These are phyloP conservation scores for Oscheius sp. DNA, from an alignment of 2,888 invertebrate species.

Conservation along the genomic window DNA sequence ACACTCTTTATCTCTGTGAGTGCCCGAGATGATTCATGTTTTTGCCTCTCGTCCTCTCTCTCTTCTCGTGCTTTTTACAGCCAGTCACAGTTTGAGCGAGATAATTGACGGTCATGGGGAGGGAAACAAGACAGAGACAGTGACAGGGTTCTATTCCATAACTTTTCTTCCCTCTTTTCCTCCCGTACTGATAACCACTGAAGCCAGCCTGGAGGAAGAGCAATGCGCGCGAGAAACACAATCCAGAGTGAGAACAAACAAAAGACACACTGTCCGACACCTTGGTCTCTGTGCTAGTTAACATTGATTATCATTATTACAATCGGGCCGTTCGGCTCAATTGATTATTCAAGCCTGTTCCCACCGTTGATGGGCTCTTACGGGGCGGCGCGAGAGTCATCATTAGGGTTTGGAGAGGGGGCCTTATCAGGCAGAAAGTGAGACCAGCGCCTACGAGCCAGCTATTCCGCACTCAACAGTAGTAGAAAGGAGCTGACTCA, in stretches of 20 bases:
- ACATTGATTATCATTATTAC: neutral
- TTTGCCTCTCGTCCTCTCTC: too few relatives aligned
- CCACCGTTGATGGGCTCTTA: neutral
- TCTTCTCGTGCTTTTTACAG: too few relatives aligned
- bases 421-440: neutral
- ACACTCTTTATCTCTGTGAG: too few relatives aligned
- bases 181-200: too few relatives aligned
- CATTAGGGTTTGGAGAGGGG: neutral
- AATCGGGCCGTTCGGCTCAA: neutral
- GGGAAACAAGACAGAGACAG: too few relatives aligned
- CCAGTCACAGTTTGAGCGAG: too few relatives aligned
- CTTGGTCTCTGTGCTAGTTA: neutral
- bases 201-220: neutral
- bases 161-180: too few relatives aligned
- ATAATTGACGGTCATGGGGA: too few relatives aligned
- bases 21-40: too few relatives aligned
- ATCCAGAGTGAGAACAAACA: slow-evolving; percentile 12
- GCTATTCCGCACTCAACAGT: neutral
- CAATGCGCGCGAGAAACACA: slow-evolving; percentile 7
- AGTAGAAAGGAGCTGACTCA: too few relatives aligned
- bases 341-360: neutral
- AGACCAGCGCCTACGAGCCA: neutral
- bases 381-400: neutral
- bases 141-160: too few relatives aligned
- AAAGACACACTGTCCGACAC: neutral